A percentile compares a stretch with the other conserved stretches of the same genome.
Conservation (phyloP, 2,888 invertebrate genomes). For the Aphrophora alni region DNA sequence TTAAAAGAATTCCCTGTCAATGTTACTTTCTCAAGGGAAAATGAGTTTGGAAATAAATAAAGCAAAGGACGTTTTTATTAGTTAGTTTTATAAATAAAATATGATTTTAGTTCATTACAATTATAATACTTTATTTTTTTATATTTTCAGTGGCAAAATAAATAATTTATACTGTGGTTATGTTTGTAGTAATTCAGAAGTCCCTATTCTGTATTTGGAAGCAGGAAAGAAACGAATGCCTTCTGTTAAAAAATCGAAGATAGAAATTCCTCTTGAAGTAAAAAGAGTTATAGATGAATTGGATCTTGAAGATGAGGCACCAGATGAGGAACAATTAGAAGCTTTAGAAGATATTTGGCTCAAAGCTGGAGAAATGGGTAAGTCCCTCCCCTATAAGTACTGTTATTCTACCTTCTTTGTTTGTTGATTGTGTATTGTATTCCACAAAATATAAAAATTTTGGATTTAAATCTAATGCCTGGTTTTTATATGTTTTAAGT, state of each 20-base stretch:
- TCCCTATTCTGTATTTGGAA: constrained; percentile 70
- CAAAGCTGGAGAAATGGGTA: constrained; percentile 79
- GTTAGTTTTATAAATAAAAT: too few relatives aligned
- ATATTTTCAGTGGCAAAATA: background rate
- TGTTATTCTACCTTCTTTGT: too few relatives aligned
- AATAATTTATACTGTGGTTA: background rate
- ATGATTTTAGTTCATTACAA: too few relatives aligned
- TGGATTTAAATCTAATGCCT: too few relatives aligned
- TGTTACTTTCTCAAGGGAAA: too few relatives aligned
- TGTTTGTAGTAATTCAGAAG: constrained; percentile 59
- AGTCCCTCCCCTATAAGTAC: too few relatives aligned
- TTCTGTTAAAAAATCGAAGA: constrained; percentile 61
- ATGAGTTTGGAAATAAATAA: too few relatives aligned
- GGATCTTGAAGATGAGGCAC: constrained; percentile 60
- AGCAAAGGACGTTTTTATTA: too few relatives aligned
- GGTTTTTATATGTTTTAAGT: too few relatives aligned
- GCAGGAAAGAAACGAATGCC: constrained; percentile 71
- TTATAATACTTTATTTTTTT: background rate
- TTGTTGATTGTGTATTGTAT: too few relatives aligned
- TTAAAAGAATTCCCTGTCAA: too few relatives aligned
- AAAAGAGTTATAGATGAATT: constrained; percentile 63
- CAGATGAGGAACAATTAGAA: constrained; percentile 75
- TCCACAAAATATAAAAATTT: too few relatives aligned
- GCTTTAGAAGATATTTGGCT: constrained; percentile 80
- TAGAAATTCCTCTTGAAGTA: constrained; percentile 64